phyloP scores from a whole-genome alignment of 2,113 vertebrate genomes.

The Neolamprologus kungweensis region DNA sequence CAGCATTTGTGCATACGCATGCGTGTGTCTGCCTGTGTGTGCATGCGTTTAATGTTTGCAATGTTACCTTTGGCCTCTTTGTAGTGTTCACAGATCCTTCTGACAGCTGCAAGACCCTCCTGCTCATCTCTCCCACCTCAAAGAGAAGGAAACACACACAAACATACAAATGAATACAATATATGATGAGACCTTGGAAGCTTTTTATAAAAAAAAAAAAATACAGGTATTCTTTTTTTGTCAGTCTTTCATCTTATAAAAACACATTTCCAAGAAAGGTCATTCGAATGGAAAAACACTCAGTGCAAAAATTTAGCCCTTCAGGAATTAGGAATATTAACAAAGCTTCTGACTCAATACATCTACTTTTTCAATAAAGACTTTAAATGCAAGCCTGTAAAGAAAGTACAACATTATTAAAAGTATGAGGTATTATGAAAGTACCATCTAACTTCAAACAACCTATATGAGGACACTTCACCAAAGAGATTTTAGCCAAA shows the following conservation, averaged over 20 bases:
- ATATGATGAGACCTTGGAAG: not conserved
- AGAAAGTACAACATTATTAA: not conserved
- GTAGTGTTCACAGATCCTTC: slow-evolving; percentile 71
- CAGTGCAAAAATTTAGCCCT: not conserved
- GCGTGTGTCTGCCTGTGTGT: not conserved
- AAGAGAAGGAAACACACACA: slow-evolving; percentile 8
- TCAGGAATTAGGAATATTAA: not conserved
- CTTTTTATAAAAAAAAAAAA: not conserved
- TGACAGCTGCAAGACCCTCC: slow-evolving; percentile 68
- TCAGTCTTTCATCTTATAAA: not conserved
- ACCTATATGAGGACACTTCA: not conserved
- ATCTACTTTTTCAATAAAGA: not conserved
- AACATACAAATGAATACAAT: not conserved
- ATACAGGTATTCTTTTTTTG: not conserved
- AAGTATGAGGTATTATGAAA: not conserved
- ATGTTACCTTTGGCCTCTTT: slow-evolving; percentile 74
- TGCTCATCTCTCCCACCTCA: slow-evolving; percentile 72
- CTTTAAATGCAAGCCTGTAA: not conserved
- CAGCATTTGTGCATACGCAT: not conserved
- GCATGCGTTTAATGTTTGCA: not conserved
- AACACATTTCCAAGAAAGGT: not conserved
- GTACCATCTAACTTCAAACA: not conserved
- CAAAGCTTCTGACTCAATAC: not conserved
- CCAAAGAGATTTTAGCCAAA: not conserved
- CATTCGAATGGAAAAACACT: not conserved